Conservation (phyloP, 2,797 vertebrate genomes). For the Sylvilagus floridanus region DNA sequence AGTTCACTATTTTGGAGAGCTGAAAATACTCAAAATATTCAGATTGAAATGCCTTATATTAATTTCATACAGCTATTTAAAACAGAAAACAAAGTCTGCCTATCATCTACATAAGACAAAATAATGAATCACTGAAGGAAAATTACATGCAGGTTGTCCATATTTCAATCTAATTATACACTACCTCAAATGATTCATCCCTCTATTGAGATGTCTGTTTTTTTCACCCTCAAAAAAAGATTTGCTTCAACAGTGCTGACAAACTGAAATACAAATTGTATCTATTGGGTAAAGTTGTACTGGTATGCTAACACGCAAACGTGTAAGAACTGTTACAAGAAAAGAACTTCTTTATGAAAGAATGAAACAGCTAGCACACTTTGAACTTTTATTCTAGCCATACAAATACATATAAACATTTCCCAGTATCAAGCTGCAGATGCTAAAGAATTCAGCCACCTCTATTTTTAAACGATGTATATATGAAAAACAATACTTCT, state of each 20-base stretch:
- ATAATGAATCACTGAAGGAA: conserved; percentile 60
- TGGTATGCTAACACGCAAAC: neutral
- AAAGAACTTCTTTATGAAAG: neutral
- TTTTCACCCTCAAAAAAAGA: neutral
- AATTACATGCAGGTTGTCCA: conserved; percentile 42
- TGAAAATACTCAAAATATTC: conserved; percentile 52
- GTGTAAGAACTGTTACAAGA: neutral
- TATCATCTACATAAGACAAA: conserved; percentile 54
- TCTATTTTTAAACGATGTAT: neutral
- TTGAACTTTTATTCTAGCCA: neutral
- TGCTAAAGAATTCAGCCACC: neutral
- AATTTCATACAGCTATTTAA: conserved; percentile 19
- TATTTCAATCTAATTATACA: conserved; percentile 66
- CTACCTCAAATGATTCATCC: conserved; percentile 39
- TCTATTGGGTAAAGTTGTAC: neutral
- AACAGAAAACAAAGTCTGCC: neutral
- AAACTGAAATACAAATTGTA: conserved; percentile 14
- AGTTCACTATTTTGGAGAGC: conserved; percentile 38
- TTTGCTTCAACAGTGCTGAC: conserved; percentile 37
- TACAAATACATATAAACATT: neutral
- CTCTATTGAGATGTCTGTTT: neutral
- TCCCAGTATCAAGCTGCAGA: neutral
- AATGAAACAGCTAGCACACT: neutral
- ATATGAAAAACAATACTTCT: neutral
- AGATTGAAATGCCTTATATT: conserved; percentile 36